These are phyloP conservation scores for Kudoa iwatai DNA, from an alignment of 30 jellyfish, hydroid and myxozoan genomes.

Conservation along the genomic window DNA sequence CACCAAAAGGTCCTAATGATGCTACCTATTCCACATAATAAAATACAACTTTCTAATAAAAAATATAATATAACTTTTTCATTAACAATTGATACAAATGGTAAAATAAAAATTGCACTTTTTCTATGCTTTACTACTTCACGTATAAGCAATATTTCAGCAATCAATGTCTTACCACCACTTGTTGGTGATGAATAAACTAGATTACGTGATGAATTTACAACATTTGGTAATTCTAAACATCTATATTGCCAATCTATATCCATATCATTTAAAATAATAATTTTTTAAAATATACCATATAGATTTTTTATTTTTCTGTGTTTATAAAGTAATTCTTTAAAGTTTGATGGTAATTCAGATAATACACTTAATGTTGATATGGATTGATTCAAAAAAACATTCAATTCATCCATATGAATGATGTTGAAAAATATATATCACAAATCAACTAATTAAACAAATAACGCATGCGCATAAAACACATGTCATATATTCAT, in stretches of 20 bases:
- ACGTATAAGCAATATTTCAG: conserved; percentile 40
- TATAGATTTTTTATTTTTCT: no score
- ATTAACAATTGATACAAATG: conserved; percentile 63
- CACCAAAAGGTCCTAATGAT: conserved; percentile 63
- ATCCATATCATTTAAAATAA: no score
- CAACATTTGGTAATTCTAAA: conserved; percentile 11
- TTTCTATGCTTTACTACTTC: conserved; percentile 14
- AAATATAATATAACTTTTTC: conserved; percentile 18
- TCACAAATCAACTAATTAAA: no score
- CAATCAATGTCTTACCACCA: conserved; percentile 86
- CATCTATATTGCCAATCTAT: conserved; percentile 74
- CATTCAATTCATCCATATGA: no score
- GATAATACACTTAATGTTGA: no score
- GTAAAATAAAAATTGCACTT: conserved; percentile 26
- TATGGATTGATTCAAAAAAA: no score
- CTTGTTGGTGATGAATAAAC: conserved; percentile 73
- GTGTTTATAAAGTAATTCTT: no score
- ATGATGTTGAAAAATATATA: no score
- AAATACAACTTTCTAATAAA: neutral
- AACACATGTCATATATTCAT: no score
- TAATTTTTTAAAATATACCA: no score
- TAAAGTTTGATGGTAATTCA: no score
- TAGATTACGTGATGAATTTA: conserved; percentile 9
- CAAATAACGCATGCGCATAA: no score
- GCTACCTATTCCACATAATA: conserved; percentile 13